Conservation (phyloP, 2,888 invertebrate species). For the Torymus tubicola region DNA sequence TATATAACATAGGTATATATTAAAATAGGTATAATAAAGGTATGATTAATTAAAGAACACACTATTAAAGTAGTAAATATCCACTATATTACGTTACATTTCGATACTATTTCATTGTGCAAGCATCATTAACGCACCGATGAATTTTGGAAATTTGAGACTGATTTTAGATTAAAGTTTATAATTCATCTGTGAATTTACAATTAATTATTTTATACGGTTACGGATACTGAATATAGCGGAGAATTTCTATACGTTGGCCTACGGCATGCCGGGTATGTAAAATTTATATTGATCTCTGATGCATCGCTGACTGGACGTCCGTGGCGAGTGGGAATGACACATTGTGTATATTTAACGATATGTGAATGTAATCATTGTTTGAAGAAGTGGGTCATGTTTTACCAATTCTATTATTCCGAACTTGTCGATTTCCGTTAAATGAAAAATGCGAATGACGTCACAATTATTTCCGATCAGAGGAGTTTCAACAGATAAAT, state of each 20-base stretch:
- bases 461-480: constrained; percentile 14
- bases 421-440: constrained; percentile 10
- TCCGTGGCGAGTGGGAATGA: constrained; percentile 33
- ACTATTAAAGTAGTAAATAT: no score
- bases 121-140: no score
- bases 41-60: no score
- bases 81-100: no score
- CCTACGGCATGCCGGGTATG: constrained; percentile 12
- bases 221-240: not conserved
- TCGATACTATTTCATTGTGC: no score
- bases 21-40: no score
- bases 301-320: constrained; percentile 19
- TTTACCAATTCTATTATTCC: constrained; percentile 40
- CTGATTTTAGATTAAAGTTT: not conserved
- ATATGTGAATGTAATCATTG: constrained; percentile 41
- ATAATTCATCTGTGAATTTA: constrained; percentile 4
- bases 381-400: constrained; percentile 36
- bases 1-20: no score
- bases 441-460: constrained; percentile 1
- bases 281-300: constrained; percentile 38
- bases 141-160: constrained; percentile 15
- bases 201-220: constrained; percentile 30
- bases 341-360: constrained; percentile 46
- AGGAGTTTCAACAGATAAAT: constrained; percentile 5
- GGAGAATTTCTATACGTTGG: constrained; percentile 17